phyloP scores from a whole-genome alignment of 2,797 vertebrate genomes.

The Heliangelus exortis region DNA sequence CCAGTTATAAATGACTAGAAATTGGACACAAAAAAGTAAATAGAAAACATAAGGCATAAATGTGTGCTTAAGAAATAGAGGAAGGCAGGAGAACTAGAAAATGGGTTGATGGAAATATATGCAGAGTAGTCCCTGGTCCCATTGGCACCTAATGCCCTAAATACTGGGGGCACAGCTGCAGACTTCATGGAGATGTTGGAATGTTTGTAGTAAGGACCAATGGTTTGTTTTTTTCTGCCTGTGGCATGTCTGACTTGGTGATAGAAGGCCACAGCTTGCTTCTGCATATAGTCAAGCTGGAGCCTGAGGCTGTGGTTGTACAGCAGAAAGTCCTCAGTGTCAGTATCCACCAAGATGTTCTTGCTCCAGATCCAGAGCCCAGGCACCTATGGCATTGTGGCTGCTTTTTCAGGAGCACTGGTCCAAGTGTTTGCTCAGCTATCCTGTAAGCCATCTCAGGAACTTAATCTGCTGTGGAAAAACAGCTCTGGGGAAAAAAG shows the following conservation, averaged over 20 bases:
- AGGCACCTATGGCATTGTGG: not conserved
- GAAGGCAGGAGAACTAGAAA: not conserved
- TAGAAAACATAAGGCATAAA: not conserved
- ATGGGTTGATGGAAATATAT: not conserved
- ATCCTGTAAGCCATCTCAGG: not conserved
- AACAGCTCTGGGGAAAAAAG: not conserved
- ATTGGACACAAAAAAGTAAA: not conserved
- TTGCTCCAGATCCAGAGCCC: not conserved
- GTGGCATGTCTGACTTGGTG: not conserved
- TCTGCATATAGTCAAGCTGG: not conserved
- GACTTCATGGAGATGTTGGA: not conserved
- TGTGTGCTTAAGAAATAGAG: not conserved
- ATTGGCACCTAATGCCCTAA: accelerated
- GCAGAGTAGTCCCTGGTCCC: not conserved
- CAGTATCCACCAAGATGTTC: not conserved
- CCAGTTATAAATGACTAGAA: not conserved
- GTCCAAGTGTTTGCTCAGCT: not conserved
- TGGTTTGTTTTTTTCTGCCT: not conserved
- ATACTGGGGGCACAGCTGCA: not conserved
- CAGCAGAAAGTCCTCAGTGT: not conserved
- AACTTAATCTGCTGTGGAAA: not conserved
- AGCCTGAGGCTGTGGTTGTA: not conserved
- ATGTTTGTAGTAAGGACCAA: not conserved
- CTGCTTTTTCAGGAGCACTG: not conserved
- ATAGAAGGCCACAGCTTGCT: not conserved